A percentile compares a stretch with the other conserved stretches of the same genome.
These are phyloP conservation scores for Desmodus rotundus DNA, from an alignment of 2,113 vertebrate species.

Conservation along the genomic window DNA sequence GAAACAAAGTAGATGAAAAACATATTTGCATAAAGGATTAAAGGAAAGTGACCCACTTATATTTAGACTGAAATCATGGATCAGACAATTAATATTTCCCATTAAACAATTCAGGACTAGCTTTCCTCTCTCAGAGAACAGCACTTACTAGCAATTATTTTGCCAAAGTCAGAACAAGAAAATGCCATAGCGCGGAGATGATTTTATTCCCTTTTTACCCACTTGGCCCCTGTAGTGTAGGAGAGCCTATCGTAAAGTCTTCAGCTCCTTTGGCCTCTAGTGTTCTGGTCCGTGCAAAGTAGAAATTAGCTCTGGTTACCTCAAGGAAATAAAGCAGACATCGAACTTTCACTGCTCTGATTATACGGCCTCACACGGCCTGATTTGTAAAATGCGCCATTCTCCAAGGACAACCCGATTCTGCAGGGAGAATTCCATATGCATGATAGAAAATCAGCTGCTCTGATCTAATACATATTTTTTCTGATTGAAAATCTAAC, in stretches of 20 bases:
- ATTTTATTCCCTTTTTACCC: neutral
- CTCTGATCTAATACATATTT: neutral
- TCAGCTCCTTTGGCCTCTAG: neutral
- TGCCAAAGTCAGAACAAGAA: neutral
- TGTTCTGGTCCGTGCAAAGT: neutral
- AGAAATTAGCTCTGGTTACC: neutral
- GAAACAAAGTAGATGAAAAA: conserved; percentile 43
- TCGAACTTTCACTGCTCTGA: neutral
- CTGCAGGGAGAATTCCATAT: neutral
- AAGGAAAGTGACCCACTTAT: neutral
- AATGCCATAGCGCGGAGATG: neutral
- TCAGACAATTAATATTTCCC: neutral
- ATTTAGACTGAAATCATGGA: neutral
- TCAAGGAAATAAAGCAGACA: neutral
- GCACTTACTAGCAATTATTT: neutral
- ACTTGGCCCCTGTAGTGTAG: neutral
- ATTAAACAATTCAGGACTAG: neutral
- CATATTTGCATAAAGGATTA: conserved; percentile 22
- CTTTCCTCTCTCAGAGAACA: neutral
- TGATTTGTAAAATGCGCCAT: neutral
- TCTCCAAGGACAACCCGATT: neutral
- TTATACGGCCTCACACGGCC: neutral
- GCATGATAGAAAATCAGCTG: neutral
- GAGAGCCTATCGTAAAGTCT: neutral
- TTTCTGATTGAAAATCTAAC: neutral